phyloP scores from a whole-genome alignment of 2,888 invertebrate genomes.

The Belgica antarctica region DNA sequence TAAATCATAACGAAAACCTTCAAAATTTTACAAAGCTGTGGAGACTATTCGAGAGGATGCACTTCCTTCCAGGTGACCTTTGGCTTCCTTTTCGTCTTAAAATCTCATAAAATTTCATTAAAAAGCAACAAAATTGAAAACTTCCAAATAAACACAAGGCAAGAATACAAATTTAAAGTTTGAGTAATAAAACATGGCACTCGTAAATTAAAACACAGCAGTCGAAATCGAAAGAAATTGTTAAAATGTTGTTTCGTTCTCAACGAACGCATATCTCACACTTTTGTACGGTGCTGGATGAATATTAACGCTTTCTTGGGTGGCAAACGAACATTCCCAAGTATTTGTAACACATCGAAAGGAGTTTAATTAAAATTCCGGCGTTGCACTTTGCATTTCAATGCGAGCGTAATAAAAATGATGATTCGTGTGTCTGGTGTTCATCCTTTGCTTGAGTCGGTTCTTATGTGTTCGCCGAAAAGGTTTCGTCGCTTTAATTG shows the following conservation, averaged over 20 bases:
- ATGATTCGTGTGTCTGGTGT: constrained; percentile 23
- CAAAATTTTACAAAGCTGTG: too few relatives aligned
- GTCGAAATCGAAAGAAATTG: neutral
- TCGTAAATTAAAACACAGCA: constrained; percentile 38
- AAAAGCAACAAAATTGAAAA: neutral
- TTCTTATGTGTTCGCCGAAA: neutral
- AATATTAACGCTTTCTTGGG: constrained; percentile 35
- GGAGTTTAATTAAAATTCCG: neutral
- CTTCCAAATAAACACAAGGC: neutral
- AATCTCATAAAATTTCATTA: neutral
- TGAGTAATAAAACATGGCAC: constrained; percentile 7
- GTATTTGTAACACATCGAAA: constrained; percentile 9
- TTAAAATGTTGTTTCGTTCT: too few relatives aligned
- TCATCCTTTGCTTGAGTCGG: constrained; percentile 22
- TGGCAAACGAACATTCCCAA: neutral
- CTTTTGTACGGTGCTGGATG: constrained; percentile 9
- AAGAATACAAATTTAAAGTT: constrained; percentile 24
- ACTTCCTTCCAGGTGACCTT: neutral
- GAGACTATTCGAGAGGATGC: constrained; percentile 7
- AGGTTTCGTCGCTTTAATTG: constrained; percentile 38
- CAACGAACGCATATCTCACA: constrained; percentile 41
- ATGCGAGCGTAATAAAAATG: neutral
- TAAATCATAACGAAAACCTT: neutral
- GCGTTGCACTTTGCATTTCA: neutral
- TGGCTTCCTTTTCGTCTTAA: neutral